Percentiles rank a stretch among this genome's conserved stretches.
Evolutionary conservation across 2,888 invertebrate species (phyloP).

Genomic region (Tetrapedia diversipes): DNA sequence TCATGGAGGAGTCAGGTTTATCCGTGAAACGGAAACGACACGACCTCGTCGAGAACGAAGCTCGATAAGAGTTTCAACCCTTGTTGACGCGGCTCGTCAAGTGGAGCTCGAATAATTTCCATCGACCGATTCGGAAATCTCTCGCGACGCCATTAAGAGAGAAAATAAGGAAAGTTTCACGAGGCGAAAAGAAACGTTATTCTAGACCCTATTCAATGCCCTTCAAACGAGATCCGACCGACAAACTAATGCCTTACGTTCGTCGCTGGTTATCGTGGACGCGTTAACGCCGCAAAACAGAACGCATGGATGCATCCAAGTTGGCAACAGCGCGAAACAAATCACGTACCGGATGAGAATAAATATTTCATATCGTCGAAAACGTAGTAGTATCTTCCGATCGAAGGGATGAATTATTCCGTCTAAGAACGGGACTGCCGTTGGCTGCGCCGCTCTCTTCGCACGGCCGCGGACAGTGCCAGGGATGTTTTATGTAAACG

Average conservation of each 20-base stretch:
- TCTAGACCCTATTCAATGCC: neutral
- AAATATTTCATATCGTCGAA: slow-evolving; percentile 55
- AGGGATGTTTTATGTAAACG: slow-evolving; percentile 46
- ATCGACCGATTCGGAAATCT: slow-evolving; percentile 18
- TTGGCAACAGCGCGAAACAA: slow-evolving; percentile 20
- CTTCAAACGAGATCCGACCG: slow-evolving; percentile 6
- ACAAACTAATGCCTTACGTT: slow-evolving; percentile 28
- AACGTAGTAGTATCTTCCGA: slow-evolving; percentile 20
- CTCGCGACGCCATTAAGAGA: neutral
- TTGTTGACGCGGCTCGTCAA: slow-evolving; percentile 8
- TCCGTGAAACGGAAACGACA: neutral
- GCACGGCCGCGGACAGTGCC: neutral
- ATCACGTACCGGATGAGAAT: slow-evolving; percentile 42
- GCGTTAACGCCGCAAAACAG: neutral
- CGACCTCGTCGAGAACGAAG: neutral
- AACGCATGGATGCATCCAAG: slow-evolving; percentile 10
- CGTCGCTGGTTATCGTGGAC: neutral
- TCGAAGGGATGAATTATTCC: slow-evolving; percentile 49
- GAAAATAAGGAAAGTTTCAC: neutral
- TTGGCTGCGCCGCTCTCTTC: neutral
- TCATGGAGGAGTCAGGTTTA: neutral
- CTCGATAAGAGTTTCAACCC: slow-evolving; percentile 36
- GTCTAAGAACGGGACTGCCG: slow-evolving; percentile 13
- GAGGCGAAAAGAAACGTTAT: no score
- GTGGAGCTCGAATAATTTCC: slow-evolving; percentile 34